Conservation (phyloP, 2,797 vertebrate genomes). For the Pelobates cultripes region DNA sequence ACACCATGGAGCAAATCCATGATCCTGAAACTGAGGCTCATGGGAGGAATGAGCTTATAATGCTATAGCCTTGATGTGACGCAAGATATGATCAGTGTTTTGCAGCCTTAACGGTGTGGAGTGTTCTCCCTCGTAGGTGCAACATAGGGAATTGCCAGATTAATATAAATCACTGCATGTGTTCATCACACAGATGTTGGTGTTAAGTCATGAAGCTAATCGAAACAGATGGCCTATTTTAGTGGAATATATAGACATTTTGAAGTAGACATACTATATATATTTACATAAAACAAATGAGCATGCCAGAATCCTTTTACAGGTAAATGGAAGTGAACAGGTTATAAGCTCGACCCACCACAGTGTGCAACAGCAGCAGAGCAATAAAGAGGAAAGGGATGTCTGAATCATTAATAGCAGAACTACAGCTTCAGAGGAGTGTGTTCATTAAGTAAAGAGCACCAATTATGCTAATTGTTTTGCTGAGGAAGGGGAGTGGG, state of each 20-base stretch:
- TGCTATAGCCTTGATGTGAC: too few species aligned
- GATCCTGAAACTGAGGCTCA: too few species aligned
- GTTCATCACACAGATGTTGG: too few species aligned
- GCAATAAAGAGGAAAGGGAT: slow-evolving; percentile 19
- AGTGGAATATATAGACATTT: not conserved
- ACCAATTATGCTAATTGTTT: slow-evolving; percentile 55
- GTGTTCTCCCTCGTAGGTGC: too few species aligned
- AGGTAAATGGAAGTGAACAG: not conserved
- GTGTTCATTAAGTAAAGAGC: slow-evolving; percentile 60
- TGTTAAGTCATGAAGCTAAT: too few species aligned
- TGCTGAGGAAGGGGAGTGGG: slow-evolving; percentile 4
- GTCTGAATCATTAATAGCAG: slow-evolving; percentile 37
- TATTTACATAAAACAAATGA: not conserved
- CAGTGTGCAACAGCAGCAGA: not conserved
- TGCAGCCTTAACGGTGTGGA: too few species aligned
- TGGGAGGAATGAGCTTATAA: too few species aligned
- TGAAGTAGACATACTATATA: not conserved
- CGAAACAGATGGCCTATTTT: not conserved
- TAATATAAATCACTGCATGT: too few species aligned
- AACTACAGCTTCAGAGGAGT: slow-evolving; percentile 38
- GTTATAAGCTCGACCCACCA: not conserved
- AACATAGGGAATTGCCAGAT: too few species aligned
- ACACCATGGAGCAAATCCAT: too few species aligned
- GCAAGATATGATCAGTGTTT: too few species aligned
- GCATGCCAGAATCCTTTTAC: not conserved